These are phyloP conservation scores for Forbesichthys agassizii DNA, from an alignment of 2,113 vertebrate species.

Conservation along the genomic window DNA sequence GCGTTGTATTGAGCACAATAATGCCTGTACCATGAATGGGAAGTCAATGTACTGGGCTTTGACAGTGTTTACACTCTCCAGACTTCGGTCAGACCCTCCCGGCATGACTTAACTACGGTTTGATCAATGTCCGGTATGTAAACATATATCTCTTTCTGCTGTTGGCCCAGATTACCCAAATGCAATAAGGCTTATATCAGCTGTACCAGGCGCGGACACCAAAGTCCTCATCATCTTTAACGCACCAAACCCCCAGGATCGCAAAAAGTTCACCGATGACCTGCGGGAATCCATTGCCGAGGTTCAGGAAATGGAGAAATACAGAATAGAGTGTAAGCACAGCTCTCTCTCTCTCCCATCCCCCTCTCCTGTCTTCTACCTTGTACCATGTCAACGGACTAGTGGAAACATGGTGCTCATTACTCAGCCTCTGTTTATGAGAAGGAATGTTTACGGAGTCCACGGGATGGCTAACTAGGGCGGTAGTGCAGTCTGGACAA, in stretches of 20 bases:
- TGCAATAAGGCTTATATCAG: constrained; percentile 93
- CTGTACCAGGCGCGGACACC: constrained; percentile 93
- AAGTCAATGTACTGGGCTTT: constrained; percentile 22
- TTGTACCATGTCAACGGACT: constrained; percentile 15
- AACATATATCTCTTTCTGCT: constrained; percentile 35
- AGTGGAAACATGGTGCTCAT: constrained; percentile 50
- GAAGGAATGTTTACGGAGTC: constrained; percentile 50
- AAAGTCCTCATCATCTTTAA: constrained; percentile 99
- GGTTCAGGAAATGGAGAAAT: constrained; percentile 99
- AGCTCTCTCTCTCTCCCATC: constrained; percentile 20
- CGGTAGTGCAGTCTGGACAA: constrained; percentile 7
- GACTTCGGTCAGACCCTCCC: neutral
- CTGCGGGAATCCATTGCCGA: constrained; percentile 95
- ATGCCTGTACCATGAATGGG: constrained; percentile 22
- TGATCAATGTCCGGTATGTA: constrained; percentile 41
- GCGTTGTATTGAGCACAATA: constrained; percentile 28
- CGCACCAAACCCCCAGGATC: constrained; percentile 96
- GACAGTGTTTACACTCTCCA: constrained; percentile 36
- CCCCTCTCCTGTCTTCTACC: constrained; percentile 13
- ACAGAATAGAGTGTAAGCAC: constrained; percentile 97
- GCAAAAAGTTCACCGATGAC: constrained; percentile 97
- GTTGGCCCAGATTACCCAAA: constrained; percentile 89
- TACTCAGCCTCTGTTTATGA: constrained; percentile 47
- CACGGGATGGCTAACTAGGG: constrained; percentile 36
- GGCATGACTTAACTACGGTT: constrained; percentile 22